Evolutionary conservation across 2,797 vertebrate species (phyloP).

Genomic region (Pristis pectinata): DNA sequence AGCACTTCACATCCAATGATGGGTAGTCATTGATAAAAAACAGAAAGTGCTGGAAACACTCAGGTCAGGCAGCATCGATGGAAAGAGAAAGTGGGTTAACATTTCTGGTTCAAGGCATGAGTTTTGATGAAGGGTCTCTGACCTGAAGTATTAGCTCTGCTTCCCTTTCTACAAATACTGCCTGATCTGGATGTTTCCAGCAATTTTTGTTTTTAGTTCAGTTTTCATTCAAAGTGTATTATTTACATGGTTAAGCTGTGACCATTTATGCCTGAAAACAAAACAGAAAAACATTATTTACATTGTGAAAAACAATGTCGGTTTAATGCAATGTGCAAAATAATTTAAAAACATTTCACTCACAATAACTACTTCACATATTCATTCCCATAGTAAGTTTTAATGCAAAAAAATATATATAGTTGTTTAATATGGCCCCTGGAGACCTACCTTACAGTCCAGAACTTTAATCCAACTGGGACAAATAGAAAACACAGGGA

Average conservation of each 20-base stretch:
- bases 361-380: neutral
- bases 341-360: neutral
- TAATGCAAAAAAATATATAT: neutral
- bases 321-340: neutral
- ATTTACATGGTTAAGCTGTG: neutral
- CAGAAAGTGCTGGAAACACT: too few relatives aligned
- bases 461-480: neutral
- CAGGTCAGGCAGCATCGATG: too few relatives aligned
- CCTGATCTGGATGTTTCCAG: too few relatives aligned
- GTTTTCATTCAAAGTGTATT: neutral
- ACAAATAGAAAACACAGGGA: neutral
- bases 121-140: too few relatives aligned
- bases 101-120: too few relatives aligned
- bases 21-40: too few relatives aligned
- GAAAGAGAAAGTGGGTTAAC: too few relatives aligned
- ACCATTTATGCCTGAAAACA: neutral
- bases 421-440: neutral
- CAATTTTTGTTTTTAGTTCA: too few relatives aligned
- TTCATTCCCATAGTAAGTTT: neutral
- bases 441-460: neutral
- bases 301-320: neutral
- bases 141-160: too few relatives aligned
- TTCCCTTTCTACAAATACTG: too few relatives aligned
- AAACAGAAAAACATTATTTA: neutral
- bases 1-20: neutral